A percentile compares a stretch with the other conserved stretches of the same genome.
Conservation (phyloP, 2,888 invertebrate species). For the Macroteleia sp. region DNA sequence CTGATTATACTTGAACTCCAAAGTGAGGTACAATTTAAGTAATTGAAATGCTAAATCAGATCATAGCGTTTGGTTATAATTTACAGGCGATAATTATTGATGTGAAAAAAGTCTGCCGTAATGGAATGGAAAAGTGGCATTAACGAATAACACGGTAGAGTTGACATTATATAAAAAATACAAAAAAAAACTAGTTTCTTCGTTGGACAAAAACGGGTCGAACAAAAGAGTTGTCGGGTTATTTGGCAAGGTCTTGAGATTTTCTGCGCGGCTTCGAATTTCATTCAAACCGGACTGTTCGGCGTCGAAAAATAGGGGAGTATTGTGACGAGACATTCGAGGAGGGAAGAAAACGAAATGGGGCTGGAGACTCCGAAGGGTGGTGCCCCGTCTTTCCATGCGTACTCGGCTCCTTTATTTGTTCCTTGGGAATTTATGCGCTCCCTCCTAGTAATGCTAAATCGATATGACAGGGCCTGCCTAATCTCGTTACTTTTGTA, state of each 20-base stretch:
- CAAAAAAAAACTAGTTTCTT: conserved; percentile 36
- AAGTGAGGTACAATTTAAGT: too few species aligned
- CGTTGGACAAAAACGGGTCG: conserved; percentile 25
- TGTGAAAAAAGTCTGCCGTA: too few species aligned
- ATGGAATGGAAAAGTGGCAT: too few species aligned
- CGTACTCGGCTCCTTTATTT: conserved; percentile 50
- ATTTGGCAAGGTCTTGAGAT: conserved; percentile 51
- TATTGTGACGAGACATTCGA: conserved; percentile 54
- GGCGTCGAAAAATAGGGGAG: conserved; percentile 61
- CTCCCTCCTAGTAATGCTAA: conserved; percentile 13
- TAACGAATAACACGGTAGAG: too few species aligned
- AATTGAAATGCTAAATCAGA: too few species aligned
- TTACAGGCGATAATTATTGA: too few species aligned
- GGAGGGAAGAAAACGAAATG: conserved; percentile 40
- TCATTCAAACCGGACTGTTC: conserved; percentile 53
- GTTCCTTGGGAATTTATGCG: conserved; percentile 56
- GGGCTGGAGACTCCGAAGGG: conserved; percentile 54
- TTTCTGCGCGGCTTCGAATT: conserved; percentile 63
- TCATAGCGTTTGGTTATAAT: too few species aligned
- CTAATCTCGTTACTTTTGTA: conserved; percentile 43
- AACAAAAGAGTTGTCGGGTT: conserved; percentile 61
- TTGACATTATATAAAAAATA: too few species aligned
- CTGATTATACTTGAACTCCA: too few species aligned
- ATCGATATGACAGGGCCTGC: conserved; percentile 55
- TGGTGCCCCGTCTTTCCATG: conserved; percentile 53